These are phyloP conservation scores for Urechis unicinctus DNA, from an alignment of 2,888 invertebrate species.

Conservation along the genomic window DNA sequence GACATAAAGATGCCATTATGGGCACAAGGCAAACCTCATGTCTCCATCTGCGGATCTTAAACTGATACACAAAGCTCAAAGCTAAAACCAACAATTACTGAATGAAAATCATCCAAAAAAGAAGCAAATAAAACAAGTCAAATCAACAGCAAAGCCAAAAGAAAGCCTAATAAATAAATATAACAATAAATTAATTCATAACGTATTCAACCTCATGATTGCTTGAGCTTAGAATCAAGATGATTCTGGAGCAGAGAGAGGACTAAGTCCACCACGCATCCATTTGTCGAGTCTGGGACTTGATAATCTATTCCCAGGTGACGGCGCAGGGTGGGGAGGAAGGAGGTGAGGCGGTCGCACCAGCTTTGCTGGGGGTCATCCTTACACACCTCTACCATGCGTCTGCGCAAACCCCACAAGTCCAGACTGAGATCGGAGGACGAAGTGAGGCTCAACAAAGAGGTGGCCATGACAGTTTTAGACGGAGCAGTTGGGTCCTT, in stretches of 20 bases:
- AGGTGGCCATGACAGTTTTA: too few species aligned
- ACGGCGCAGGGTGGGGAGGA: conserved; percentile 10
- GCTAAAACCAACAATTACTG: too few species aligned
- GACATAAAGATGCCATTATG: too few species aligned
- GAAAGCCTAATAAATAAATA: too few species aligned
- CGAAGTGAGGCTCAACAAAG: too few species aligned
- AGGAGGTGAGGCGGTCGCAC: conserved; percentile 15
- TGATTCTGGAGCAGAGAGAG: conserved; percentile 14
- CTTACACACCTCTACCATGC: conserved; percentile 3
- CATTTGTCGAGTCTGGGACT: conserved; percentile 10
- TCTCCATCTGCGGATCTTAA: not conserved
- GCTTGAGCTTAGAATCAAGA: not conserved
- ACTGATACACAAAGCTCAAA: not conserved
- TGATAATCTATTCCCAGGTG: conserved; percentile 16
- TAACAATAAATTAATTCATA: too few species aligned
- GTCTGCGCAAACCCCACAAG: conserved; percentile 6
- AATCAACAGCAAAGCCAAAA: not conserved
- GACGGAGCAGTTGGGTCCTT: too few species aligned
- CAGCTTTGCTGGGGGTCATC: conserved; percentile 19
- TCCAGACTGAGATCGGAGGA: too few species aligned
- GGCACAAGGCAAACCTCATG: too few species aligned
- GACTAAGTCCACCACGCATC: conserved; percentile 20
- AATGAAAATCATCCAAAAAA: not conserved
- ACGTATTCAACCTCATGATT: too few species aligned
- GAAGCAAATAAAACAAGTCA: conserved; percentile 1